Percentiles rank a stretch among this genome's conserved stretches.
phyloP scores from a whole-genome alignment of 2,113 vertebrate genomes.

The Oreochromis aureus region DNA sequence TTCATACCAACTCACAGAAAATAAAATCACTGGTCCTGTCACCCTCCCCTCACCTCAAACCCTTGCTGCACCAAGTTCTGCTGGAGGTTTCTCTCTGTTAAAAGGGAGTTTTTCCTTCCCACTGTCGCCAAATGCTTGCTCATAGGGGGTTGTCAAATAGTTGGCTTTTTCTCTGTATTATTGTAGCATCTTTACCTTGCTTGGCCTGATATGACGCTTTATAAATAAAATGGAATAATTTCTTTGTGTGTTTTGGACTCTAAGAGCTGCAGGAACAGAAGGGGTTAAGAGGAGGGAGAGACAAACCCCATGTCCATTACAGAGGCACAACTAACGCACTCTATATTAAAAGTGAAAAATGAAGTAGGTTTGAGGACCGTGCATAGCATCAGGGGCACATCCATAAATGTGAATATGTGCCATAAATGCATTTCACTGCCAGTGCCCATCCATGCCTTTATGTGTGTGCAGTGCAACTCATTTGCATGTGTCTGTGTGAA shows the following conservation, averaged over 20 bases:
- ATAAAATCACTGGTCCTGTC: background rate
- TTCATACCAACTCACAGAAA: background rate
- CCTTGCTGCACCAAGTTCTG: background rate
- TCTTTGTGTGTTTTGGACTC: background rate
- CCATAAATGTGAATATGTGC: background rate
- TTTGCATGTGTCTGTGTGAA: conserved; percentile 32
- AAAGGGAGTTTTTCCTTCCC: background rate
- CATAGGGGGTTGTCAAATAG: background rate
- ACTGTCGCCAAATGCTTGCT: background rate
- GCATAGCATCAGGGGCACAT: background rate
- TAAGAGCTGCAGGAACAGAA: background rate
- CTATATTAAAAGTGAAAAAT: background rate
- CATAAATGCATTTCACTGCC: background rate
- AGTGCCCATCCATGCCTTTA: background rate
- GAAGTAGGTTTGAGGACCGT: background rate
- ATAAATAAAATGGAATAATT: background rate
- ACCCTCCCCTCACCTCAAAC: background rate
- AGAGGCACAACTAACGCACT: background rate
- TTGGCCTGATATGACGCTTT: background rate
- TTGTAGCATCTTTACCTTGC: background rate
- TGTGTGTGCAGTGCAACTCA: background rate
- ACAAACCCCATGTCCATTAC: background rate
- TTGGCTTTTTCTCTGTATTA: background rate
- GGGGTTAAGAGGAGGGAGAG: background rate
- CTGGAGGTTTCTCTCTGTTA: background rate